A percentile compares a stretch with the other conserved stretches of the same genome.
phyloP scores from a whole-genome alignment of 2,797 vertebrate genomes.

The Aeoliscus strigatus region DNA sequence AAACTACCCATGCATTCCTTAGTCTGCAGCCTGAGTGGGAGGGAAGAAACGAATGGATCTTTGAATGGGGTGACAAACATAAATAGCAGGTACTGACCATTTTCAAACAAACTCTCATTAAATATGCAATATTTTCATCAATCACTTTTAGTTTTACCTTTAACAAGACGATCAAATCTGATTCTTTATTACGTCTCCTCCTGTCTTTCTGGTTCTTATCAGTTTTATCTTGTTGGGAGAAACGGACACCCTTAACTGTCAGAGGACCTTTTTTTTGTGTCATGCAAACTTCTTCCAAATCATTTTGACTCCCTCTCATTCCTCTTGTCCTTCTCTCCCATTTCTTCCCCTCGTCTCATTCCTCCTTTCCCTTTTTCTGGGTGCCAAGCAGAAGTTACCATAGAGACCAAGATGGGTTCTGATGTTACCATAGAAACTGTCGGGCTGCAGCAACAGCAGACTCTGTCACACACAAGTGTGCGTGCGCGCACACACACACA shows the following conservation, averaged over 20 bases:
- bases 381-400: constrained; percentile 74
- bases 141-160: constrained; percentile 4
- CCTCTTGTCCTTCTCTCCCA: constrained; percentile 18
- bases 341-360: constrained; percentile 17
- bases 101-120: no score
- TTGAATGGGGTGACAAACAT: no score
- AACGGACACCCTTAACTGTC: no score
- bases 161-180: no score
- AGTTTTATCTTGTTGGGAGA: no score
- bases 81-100: no score
- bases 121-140: no score
- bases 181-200: no score
- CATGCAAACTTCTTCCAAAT: constrained; percentile 1
- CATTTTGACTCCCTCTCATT: constrained; percentile 13
- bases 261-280: constrained; percentile 2
- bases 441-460: constrained; percentile 63
- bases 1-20: no score
- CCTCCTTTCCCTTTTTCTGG: constrained; percentile 39
- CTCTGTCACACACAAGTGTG: constrained; percentile 12
- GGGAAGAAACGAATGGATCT: no score
- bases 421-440: constrained; percentile 78
- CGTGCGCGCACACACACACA: constrained; percentile 24
- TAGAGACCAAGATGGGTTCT: constrained; percentile 74
- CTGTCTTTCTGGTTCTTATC: no score
- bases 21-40: no score